Evolutionary conservation across 2,113 vertebrate species (phyloP), one percentile per base, ranked within the genome.

Genomic region (Entomyzon cyanotis): DNA sequence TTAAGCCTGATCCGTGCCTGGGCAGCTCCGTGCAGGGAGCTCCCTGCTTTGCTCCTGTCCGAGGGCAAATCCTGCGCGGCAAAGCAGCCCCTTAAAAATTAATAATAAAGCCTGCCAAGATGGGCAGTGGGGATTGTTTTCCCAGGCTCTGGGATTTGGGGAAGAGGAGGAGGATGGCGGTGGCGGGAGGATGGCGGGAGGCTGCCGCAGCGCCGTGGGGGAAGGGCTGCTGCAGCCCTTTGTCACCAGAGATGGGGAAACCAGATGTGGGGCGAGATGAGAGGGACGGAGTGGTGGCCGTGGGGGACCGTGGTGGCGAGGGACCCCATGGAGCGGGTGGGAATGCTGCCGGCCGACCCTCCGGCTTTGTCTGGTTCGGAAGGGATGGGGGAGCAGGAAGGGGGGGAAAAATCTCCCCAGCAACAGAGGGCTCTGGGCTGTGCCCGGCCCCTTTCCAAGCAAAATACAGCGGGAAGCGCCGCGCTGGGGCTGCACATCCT

Each of bases 161-260:
- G 69, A 47, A 37, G 64, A 58, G 63, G 70, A 71, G 50, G 55
- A 82, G 68, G 82, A 70, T 65, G 85, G 81, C 7, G 76, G 56
- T 63, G 88, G 80, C 47, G 47, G 70, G 89, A 95, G 89, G 94
- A 82, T 69, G 78, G 84, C 49, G 83, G 84, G 67, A 88, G 86
- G 88, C 85, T 92, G 94, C 89, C 11, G 95, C 92, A 85, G 92
- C 70, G 47, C 94, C 6, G 44, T 91, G 94, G 95, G 92, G 95
- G 95, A 85, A 96, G 95, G 95, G 94, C 90, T 56, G 92, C 90
- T 81, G 81, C 95, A 93, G 92, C 95, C 69, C 94, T 95, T 96
- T 96, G 95, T 96, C 92, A 95, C 87, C 31, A 52, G 91, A 78
- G 94, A 94, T 92, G 89, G 75, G 92, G 70, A 96, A 94, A 79